Conservation (phyloP, 1,140 invertebrate genomes). For the Augochlora pura region DNA sequence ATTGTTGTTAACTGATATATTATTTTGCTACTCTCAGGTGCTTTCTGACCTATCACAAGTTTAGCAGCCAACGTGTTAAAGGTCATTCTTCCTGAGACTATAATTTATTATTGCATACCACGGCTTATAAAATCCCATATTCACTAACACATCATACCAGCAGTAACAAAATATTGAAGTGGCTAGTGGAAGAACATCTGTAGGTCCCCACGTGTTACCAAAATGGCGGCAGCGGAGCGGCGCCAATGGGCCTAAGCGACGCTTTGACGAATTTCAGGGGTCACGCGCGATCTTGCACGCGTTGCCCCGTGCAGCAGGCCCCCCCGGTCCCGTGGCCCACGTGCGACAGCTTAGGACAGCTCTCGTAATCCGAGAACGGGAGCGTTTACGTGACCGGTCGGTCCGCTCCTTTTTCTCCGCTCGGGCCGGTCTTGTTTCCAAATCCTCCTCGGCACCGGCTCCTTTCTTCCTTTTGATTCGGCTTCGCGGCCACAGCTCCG, state of each 20-base stretch:
- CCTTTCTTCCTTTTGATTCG: constrained; percentile 30
- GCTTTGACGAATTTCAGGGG: constrained; percentile 40
- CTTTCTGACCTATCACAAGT: too few relatives aligned
- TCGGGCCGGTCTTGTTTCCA: constrained; percentile 50
- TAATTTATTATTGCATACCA: too few relatives aligned
- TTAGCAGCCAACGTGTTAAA: too few relatives aligned
- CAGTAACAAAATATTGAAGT: too few relatives aligned
- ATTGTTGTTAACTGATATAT: too few relatives aligned
- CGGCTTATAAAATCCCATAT: too few relatives aligned
- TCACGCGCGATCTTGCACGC: constrained; percentile 47
- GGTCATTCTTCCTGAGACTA: too few relatives aligned
- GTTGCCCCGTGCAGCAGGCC: background rate
- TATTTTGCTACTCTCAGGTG: too few relatives aligned
- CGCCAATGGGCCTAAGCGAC: constrained; percentile 50
- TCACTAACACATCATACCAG: too few relatives aligned
- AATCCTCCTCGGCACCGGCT: constrained; percentile 35
- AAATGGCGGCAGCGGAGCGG: constrained; percentile 4
- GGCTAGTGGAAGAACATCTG: too few relatives aligned
- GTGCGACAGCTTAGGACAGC: constrained; percentile 47
- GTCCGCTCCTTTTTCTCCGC: constrained; percentile 28
- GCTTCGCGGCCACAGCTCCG: background rate
- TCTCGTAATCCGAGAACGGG: constrained; percentile 66
- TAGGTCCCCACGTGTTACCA: too few relatives aligned
- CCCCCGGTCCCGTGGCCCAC: constrained; percentile 11
- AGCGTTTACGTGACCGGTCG: constrained; percentile 46